These are phyloP conservation scores for Cephonodes hylas DNA, from an alignment of 2,888 invertebrate genomes.

Conservation along the genomic window DNA sequence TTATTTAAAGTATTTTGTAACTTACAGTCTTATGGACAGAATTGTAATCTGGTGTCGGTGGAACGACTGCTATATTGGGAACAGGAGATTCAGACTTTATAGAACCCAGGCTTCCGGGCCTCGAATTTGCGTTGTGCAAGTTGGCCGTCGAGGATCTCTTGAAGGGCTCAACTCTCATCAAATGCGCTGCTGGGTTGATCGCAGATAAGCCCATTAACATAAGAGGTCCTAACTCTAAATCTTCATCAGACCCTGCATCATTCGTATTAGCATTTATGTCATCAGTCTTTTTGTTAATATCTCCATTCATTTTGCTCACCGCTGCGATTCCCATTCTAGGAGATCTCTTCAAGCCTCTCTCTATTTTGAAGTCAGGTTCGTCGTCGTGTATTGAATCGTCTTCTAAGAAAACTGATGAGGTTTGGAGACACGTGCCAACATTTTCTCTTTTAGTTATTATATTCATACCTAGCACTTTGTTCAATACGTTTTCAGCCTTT, in stretches of 20 bases:
- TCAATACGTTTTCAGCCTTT: slow-evolving; percentile 74
- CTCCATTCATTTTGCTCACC: slow-evolving; percentile 76
- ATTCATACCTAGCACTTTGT: slow-evolving; percentile 75
- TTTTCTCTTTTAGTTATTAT: slow-evolving; percentile 71
- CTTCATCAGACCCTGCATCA: slow-evolving; percentile 77
- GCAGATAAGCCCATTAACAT: slow-evolving; percentile 85
- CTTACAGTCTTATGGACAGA: slow-evolving; percentile 72
- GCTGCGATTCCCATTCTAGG: slow-evolving; percentile 75
- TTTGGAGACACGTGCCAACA: slow-evolving; percentile 66
- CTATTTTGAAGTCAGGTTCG: slow-evolving; percentile 66
- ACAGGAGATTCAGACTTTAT: slow-evolving; percentile 72
- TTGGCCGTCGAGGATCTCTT: slow-evolving; percentile 51
- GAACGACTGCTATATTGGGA: slow-evolving; percentile 87
- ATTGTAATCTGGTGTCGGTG: slow-evolving; percentile 86
- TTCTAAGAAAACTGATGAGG: slow-evolving; percentile 73
- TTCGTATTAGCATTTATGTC: slow-evolving; percentile 60
- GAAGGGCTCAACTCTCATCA: slow-evolving; percentile 82
- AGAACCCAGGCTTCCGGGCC: slow-evolving; percentile 69
- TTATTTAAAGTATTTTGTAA: slow-evolving; percentile 20
- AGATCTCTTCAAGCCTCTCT: slow-evolving; percentile 67
- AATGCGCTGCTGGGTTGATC: slow-evolving; percentile 82
- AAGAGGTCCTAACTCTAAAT: slow-evolving; percentile 83
- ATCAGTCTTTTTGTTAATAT: slow-evolving; percentile 70
- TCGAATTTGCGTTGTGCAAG: slow-evolving; percentile 61
- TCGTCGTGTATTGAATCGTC: slow-evolving; percentile 69